Evolutionary conservation across 1,140 invertebrate genomes (phyloP), one percentile per base, ranked within the genome.

Genomic region (Parapsyche elsis): DNA sequence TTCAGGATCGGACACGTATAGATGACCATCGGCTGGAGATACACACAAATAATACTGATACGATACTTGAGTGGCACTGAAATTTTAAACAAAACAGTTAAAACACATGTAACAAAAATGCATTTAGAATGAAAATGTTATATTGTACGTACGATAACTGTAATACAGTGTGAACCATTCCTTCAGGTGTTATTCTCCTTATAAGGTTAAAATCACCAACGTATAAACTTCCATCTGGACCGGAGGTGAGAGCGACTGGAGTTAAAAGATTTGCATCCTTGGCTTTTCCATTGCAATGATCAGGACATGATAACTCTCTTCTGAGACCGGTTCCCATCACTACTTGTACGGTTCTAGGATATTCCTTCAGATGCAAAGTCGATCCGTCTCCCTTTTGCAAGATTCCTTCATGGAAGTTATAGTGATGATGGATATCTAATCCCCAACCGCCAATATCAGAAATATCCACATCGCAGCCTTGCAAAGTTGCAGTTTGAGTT

Each of bases 401-500:
- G 82, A 99, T 98, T 84, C 96, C 97, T 91, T 98, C 96, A 85
- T 97, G 95, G 90, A 98, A 98, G 86, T 99, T 99, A 88, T 99
- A 99, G 87, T 98, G 96, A 87, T 99, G 98, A 88, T 99, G 98
- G 76, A 99, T 97, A 85, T 99, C 95, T 19, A 99, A 88, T 77
- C 98, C 98, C 98, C 98, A 99, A 10, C 96, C 97, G 0, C 97
- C 97, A 61, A 99, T 95, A 86, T 98, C 96, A 0, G 97, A 98
- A 78, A 98, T 98, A 83, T 98, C 96, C 38, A 99, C 95, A 86
- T 99, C 97, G 88, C 98, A 98, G n/a, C 98, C 98, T 87, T 97
- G 95, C 80, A 99, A 88, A 19, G 94, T 96, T 0, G 96, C 95
- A 9, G 96, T 98, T 86, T 97, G 95, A 0, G 95, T 96, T 84